phyloP scores from a whole-genome alignment of 2,113 vertebrate genomes.

The Equus przewalskii region DNA sequence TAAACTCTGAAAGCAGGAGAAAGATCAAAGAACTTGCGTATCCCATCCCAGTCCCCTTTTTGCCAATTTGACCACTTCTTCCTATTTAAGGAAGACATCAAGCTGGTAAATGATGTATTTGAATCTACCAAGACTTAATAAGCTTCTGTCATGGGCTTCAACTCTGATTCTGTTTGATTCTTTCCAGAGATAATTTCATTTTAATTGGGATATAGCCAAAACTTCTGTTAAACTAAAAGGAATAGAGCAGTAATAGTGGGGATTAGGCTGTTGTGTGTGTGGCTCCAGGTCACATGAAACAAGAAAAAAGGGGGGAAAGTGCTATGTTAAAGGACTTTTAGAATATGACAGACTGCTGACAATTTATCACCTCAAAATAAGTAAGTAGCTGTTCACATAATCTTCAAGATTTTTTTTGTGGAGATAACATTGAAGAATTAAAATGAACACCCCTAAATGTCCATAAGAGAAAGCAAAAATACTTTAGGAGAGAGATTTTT shows the following conservation, averaged over 20 bases:
- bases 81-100: background rate
- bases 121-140: background rate
- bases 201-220: background rate
- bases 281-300: background rate
- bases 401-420: background rate
- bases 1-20: background rate
- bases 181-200: background rate
- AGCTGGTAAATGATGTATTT: background rate
- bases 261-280: background rate
- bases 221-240: background rate
- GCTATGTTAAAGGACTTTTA: background rate
- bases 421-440: background rate
- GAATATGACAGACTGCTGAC: background rate
- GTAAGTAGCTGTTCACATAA: background rate
- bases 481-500: background rate
- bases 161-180: background rate
- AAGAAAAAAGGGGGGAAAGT: background rate
- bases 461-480: background rate
- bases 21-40: background rate
- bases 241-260: background rate
- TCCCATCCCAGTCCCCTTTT: background rate
- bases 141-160: background rate
- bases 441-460: background rate
- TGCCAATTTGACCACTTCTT: background rate
- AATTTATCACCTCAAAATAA: constrained; percentile 22